Evolutionary conservation across 2,113 vertebrate species (phyloP).

Genomic region (Paradisaea rubra): DNA sequence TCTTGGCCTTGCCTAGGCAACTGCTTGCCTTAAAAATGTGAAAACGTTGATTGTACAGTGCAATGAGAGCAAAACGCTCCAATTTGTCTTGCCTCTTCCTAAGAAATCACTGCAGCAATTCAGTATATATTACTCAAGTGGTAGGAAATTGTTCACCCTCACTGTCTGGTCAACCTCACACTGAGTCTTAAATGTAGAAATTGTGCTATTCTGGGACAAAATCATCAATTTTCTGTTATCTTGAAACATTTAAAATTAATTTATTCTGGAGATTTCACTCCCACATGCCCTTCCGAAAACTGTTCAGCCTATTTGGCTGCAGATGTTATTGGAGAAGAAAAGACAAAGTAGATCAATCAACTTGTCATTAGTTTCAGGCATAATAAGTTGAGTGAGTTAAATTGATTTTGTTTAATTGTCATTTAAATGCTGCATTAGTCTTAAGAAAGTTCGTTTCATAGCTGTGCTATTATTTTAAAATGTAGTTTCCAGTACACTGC

Average conservation of each 20-base stretch:
- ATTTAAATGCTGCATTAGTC: not conserved
- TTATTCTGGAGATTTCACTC: not conserved
- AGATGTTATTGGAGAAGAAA: not conserved
- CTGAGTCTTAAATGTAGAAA: not conserved
- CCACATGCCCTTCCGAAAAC: not conserved
- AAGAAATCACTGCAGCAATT: not conserved
- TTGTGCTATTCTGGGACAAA: not conserved
- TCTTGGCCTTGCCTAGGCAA: not conserved
- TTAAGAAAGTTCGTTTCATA: not conserved
- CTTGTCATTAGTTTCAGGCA: not conserved
- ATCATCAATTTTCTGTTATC: not conserved
- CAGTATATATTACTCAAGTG: not conserved
- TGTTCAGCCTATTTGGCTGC: not conserved
- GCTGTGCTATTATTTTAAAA: not conserved
- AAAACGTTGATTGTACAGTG: not conserved
- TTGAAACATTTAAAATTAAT: not conserved
- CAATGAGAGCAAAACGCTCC: not conserved
- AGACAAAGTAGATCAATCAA: not conserved
- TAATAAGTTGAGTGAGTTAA: not conserved
- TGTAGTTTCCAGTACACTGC: not conserved
- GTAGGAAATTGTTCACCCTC: not conserved
- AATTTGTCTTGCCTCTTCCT: not conserved
- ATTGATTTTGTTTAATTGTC: not conserved
- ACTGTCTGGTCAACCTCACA: not conserved
- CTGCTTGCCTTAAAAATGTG: not conserved